Evolutionary conservation across 1,140 invertebrate species (phyloP).

Genomic region (Papilio dardanus): DNA sequence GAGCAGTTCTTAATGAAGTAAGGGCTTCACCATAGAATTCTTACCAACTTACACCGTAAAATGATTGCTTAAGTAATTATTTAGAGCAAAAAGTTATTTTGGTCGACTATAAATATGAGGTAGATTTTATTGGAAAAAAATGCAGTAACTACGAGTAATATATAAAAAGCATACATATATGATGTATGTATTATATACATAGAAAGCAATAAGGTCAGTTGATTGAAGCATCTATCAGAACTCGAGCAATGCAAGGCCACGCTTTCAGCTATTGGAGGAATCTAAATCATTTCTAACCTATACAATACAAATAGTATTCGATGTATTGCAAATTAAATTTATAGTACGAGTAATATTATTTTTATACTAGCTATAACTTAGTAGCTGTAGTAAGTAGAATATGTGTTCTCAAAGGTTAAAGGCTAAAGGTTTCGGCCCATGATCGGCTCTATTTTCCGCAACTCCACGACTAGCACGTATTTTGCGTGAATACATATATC

Average conservation of each 20-base stretch:
- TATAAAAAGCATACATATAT: background rate
- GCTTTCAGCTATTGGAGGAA: conserved; percentile 1
- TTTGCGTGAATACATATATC: too few species aligned
- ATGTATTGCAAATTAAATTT: background rate
- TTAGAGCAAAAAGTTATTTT: too few species aligned
- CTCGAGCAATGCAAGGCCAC: conserved; percentile 20
- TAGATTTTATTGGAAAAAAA: background rate
- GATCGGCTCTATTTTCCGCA: too few species aligned
- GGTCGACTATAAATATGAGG: too few species aligned
- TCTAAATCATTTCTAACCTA: background rate
- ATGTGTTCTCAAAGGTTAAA: too few species aligned
- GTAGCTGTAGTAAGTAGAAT: too few species aligned
- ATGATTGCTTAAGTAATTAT: too few species aligned
- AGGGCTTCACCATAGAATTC: too few species aligned
- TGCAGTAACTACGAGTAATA: background rate
- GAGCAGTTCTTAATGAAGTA: too few species aligned
- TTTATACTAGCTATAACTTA: background rate
- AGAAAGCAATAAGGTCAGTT: background rate
- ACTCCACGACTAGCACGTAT: too few species aligned
- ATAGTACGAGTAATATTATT: background rate
- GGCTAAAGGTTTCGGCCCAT: too few species aligned
- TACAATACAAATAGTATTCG: background rate
- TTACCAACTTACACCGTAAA: too few species aligned
- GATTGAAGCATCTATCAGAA: background rate
- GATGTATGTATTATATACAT: background rate